Conservation (phyloP, 2,797 vertebrate genomes). For the Anabacerthia variegaticeps region DNA sequence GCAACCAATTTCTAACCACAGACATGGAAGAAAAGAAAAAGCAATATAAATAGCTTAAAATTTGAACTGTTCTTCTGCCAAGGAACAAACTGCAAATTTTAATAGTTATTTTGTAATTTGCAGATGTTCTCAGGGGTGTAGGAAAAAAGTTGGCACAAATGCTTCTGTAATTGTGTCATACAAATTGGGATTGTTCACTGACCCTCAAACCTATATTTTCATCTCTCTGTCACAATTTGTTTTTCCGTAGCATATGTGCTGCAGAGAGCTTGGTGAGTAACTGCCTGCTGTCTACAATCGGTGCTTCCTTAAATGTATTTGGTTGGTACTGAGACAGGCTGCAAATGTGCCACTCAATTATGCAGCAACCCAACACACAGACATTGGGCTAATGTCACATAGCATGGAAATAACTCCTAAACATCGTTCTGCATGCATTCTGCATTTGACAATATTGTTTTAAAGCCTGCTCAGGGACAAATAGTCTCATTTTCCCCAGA, state of each 20-base stretch:
- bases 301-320: background rate
- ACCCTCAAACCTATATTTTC: background rate
- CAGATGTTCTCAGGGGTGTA: background rate
- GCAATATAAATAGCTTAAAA: background rate
- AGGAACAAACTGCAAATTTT: background rate
- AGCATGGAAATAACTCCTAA: background rate
- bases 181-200: background rate
- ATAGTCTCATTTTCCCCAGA: background rate
- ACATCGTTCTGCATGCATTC: background rate
- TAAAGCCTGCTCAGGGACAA: background rate
- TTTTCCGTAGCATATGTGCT: background rate
- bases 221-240: background rate
- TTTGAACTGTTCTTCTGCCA: background rate
- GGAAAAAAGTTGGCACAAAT: background rate
- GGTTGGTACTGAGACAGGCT: background rate
- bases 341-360: background rate
- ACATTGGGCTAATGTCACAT: background rate
- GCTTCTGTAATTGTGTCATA: background rate
- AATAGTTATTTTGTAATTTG: background rate
- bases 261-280: background rate
- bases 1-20: background rate
- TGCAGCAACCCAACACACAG: background rate
- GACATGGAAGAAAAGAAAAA: background rate
- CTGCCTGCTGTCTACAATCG: background rate
- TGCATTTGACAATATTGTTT: background rate